phyloP scores from a whole-genome alignment of 1,140 invertebrate species.

The Hesperophylax magnus region DNA sequence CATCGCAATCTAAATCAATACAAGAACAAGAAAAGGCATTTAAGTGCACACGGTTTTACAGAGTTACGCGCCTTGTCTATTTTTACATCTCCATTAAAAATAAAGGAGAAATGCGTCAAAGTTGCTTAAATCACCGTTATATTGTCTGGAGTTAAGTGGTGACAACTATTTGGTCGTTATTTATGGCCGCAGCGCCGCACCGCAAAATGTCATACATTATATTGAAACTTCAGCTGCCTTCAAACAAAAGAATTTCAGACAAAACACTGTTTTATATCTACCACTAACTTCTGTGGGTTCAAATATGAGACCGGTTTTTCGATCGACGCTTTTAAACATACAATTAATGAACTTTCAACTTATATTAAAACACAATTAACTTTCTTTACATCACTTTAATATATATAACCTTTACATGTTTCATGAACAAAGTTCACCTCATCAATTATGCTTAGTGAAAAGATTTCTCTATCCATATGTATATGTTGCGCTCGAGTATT shows the following conservation, averaged over 20 bases:
- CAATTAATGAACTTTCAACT: no score
- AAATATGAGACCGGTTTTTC: neutral
- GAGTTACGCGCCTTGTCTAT: constrained; percentile 39
- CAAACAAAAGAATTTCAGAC: constrained; percentile 55
- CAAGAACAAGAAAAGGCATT: constrained; percentile 45
- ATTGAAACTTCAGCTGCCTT: constrained; percentile 53
- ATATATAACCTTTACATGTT: no score
- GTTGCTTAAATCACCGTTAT: constrained; percentile 56
- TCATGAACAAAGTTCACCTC: no score
- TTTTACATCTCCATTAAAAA: constrained; percentile 49
- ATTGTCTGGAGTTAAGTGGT: constrained; percentile 58
- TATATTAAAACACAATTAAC: no score
- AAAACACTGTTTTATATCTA: constrained; percentile 49
- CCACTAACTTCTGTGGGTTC: constrained; percentile 2
- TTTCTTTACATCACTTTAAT: no score
- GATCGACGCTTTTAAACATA: neutral
- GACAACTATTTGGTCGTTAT: constrained; percentile 57
- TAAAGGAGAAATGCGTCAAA: constrained; percentile 53
- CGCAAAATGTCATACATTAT: constrained; percentile 57
- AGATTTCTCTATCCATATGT: no score
- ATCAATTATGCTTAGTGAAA: no score
- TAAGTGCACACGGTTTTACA: constrained; percentile 8
- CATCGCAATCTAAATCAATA: no score
- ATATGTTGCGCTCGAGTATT: no score
- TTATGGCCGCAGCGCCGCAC: constrained; percentile 45